These are phyloP conservation scores for Lycia hirtaria DNA, from an alignment of 2,888 invertebrate species.

Conservation along the genomic window DNA sequence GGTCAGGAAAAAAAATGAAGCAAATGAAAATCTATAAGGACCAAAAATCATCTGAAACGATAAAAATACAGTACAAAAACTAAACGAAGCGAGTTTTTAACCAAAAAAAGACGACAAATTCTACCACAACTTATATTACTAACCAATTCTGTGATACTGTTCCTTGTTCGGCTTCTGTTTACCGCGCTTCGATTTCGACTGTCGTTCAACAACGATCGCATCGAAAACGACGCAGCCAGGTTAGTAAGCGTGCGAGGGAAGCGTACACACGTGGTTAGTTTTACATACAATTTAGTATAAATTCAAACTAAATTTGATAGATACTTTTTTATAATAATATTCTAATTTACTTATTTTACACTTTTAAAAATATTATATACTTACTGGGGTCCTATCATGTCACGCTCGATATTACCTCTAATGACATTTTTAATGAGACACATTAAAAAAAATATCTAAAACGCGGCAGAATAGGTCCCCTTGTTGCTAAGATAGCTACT, in stretches of 20 bases:
- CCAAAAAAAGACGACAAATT: neutral
- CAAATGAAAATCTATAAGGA: conserved; percentile 3
- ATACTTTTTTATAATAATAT: too few species aligned
- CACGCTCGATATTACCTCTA: too few species aligned
- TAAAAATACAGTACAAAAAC: neutral
- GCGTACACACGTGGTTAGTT: conserved; percentile 58
- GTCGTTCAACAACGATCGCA: conserved; percentile 29
- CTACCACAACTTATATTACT: conserved; percentile 64
- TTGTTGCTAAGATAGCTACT: too few species aligned
- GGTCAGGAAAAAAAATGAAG: neutral
- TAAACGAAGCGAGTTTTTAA: neutral
- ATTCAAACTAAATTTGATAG: too few species aligned
- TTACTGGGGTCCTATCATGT: too few species aligned
- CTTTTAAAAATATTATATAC: too few species aligned
- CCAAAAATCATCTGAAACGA: neutral
- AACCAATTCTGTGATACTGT: conserved; percentile 84
- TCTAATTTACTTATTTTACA: too few species aligned
- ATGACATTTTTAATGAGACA: too few species aligned
- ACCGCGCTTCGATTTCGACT: conserved; percentile 64
- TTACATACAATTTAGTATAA: neutral
- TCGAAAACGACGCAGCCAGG: conserved; percentile 49
- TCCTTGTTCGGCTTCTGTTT: conserved; percentile 71
- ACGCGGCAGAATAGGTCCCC: too few species aligned
- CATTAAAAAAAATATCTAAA: too few species aligned
- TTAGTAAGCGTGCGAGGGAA: conserved; percentile 73